Base-by-base conservation (phyloP, 2,113 vertebrate genomes). In the Odontesthes bonariensis region DNA sequence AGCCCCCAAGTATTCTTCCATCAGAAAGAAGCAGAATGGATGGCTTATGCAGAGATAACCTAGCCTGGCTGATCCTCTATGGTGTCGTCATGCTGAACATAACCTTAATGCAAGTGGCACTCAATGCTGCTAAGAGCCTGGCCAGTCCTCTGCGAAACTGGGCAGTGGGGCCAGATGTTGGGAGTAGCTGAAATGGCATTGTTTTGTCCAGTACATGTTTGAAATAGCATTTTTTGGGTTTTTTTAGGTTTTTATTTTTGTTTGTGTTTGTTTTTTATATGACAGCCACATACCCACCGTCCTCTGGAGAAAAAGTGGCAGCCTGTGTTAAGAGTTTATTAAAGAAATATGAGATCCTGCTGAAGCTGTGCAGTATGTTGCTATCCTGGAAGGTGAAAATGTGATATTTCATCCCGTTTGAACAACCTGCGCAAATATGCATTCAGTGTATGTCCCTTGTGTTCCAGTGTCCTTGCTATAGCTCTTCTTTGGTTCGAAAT, bases 21-120 rank as follows among this genome's bases (percentile, higher is more conserved):
- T 93, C 92, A 92, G 90, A 92, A 91, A 90, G 92, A 84, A 86
- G 89, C 88, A 84, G 90, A 94, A 91, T 89, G 88, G 89, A 93
- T 88, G 88, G 88, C 91, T 88, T 89, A 87, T 83, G 90, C 88
- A 89, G 89, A 91, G 92, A 90, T 88, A 89, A 86, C 87, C 86
- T 88, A 85, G 88, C 82, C 77, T 13, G 71, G 79, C 83, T 69
- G 76, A 90, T 91, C 85, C 91, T 91, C 92, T 4, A n/a, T 4
- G 77, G 92, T 82, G 91, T 81, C 75, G 9, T 91, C 81, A 53
- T 77, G 22, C 55, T 58, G 59, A 80, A 78, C 77, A 84, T 83
- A 88, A 88, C 86, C 86, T 84, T 82, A 54, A 63, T 69, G 81
- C 81, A 72, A 87, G 78, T 81, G 86, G 77, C 70, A 69, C 79